These are phyloP conservation scores for Glyphotaelius pellucidus DNA, from an alignment of 2,888 invertebrate species.

Conservation along the genomic window DNA sequence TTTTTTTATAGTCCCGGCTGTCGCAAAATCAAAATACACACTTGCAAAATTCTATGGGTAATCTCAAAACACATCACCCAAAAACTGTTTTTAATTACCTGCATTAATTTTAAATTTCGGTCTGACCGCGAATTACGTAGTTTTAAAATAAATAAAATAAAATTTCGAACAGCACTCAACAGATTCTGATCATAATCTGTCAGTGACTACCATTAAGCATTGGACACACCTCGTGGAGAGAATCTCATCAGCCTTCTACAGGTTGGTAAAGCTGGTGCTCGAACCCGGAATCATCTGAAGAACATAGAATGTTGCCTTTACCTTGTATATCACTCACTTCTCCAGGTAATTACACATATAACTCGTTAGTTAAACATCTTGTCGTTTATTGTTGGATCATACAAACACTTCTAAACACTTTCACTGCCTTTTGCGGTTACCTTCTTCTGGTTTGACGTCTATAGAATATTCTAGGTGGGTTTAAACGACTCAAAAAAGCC, in stretches of 20 bases:
- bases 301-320: not conserved
- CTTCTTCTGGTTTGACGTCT: not conserved
- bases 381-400: not conserved
- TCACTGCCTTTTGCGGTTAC: not conserved
- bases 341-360: not conserved
- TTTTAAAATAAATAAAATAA: too few relatives aligned
- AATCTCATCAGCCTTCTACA: not conserved
- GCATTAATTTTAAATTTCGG: too few relatives aligned
- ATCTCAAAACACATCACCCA: too few relatives aligned
- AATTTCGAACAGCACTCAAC: too few relatives aligned
- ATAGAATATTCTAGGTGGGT: not conserved
- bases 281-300: not conserved
- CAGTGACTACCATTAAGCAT: not conserved
- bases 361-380: not conserved
- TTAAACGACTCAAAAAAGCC: not conserved
- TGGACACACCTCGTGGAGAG: not conserved
- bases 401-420: not conserved
- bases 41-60: too few relatives aligned
- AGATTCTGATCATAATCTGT: not conserved
- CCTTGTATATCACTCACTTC: not conserved
- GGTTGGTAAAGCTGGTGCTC: not conserved
- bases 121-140: too few relatives aligned
- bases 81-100: too few relatives aligned
- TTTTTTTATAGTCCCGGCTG: too few relatives aligned
- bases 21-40: too few relatives aligned